Evolutionary conservation across 1,140 invertebrate species (phyloP), one percentile per base, ranked within the genome.

Genomic region (Eciton burchellii): DNA sequence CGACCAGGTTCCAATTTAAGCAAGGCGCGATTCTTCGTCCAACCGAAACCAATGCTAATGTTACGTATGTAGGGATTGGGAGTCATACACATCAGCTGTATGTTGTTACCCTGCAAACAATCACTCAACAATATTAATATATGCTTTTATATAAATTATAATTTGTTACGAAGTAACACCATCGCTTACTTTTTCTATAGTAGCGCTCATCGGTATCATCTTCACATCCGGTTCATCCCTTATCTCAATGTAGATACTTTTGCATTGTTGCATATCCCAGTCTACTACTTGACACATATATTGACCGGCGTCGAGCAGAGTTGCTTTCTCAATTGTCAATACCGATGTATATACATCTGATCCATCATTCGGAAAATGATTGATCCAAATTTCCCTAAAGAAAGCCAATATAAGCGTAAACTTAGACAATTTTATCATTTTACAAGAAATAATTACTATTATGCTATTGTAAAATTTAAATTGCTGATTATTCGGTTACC

Each of bases 201-300:
- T 97, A 0, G 96, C 94, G 71, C 96, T 96, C 90, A 96, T 96
- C 0, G 97, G 97, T 66, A 96, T 94, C 14, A 97, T 95, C 56
- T 95, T 95, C 29, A 97, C 95, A 79, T 95, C 94, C 0, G 97
- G 97, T 12, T 96, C 95, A 60, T 95, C 94, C 72, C 95, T 93
- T 14, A 98, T 95, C 63, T 96, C 94, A 14, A 97, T 92, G 41
- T 95, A 94, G 52, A 96, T 92, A 16, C 96, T 96, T 82, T 96
- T 95, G 90, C 97, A 97, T 79, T 97, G 95, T 72, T 97, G 95
- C 14, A 96, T 93, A n/a, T 95, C 96, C 92, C 95, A 96, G 86
- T 97, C 96, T n/a, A 95, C 94, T 14, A 96, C 95, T 87, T 95
- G 94, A 89, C 97, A 97, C 2, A 96, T 96, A 93, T 97, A 97